Conservation (phyloP, 2,113 vertebrate species). For the Alexandromys fortis region DNA sequence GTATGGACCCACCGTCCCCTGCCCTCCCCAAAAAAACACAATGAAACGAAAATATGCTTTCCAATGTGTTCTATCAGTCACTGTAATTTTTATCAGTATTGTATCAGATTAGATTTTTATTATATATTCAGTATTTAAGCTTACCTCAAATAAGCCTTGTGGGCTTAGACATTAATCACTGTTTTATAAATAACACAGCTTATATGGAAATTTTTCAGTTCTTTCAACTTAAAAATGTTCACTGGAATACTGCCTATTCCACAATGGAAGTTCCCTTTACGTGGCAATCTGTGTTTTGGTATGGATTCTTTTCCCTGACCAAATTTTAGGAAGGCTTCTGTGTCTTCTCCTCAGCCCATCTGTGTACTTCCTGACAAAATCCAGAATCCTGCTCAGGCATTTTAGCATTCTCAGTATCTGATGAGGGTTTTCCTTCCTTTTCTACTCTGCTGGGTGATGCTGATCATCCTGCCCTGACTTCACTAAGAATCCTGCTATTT, state of each 20-base stretch:
- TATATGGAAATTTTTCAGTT: slow-evolving; percentile 32
- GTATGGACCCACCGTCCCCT: neutral
- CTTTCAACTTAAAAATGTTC: slow-evolving; percentile 17
- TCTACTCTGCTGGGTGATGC: neutral
- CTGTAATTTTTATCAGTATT: slow-evolving; percentile 20
- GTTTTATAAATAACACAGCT: slow-evolving; percentile 43
- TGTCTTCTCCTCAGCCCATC: neutral
- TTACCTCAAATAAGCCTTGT: slow-evolving; percentile 44
- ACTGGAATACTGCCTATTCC: neutral
- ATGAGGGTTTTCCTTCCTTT: neutral
- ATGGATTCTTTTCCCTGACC: neutral
- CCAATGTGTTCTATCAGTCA: neutral
- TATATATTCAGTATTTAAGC: slow-evolving; percentile 26
- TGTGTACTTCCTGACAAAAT: neutral
- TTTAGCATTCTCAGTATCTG: neutral
- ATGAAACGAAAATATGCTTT: neutral
- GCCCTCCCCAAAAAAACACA: neutral
- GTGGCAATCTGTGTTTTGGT: neutral
- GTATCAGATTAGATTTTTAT: slow-evolving; percentile 42
- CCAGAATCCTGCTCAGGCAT: neutral
- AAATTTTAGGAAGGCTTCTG: neutral
- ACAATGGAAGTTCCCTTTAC: neutral
- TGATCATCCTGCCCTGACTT: neutral
- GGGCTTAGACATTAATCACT: slow-evolving; percentile 42
- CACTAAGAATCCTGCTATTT: neutral